These are phyloP conservation scores for Odontocerum albicorne DNA, from an alignment of 2,888 invertebrate species.

Conservation along the genomic window DNA sequence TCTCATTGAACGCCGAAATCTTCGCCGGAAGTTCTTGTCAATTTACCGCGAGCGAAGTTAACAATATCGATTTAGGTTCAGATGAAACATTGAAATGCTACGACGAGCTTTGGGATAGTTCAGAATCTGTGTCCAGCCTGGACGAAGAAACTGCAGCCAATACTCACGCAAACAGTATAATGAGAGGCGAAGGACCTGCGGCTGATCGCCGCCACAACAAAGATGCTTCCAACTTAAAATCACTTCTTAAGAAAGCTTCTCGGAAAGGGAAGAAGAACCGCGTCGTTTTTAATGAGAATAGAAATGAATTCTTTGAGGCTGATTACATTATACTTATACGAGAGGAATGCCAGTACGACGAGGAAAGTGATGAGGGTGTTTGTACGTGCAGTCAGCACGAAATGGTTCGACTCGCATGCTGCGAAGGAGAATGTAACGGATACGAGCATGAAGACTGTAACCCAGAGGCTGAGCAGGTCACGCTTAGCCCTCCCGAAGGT, in stretches of 20 bases:
- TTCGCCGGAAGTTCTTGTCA: conserved; percentile 31
- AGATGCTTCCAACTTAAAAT: conserved; percentile 66
- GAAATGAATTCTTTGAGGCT: conserved; percentile 89
- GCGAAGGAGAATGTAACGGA: conserved; percentile 67
- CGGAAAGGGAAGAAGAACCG: conserved; percentile 72
- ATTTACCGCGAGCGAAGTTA: conserved; percentile 23
- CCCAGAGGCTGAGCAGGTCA: conserved; percentile 79
- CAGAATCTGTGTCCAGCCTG: conserved; percentile 36
- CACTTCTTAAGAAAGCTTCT: conserved; percentile 75
- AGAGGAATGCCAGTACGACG: conserved; percentile 84
- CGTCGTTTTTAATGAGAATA: conserved; percentile 85
- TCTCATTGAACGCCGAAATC: conserved; percentile 14
- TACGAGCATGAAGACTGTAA: conserved; percentile 60
- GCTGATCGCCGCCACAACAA: conserved; percentile 60
- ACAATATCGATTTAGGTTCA: conserved; percentile 2
- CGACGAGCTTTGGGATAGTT: conserved; percentile 45
- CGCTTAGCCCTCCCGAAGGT: conserved; percentile 87
- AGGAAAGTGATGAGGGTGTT: conserved; percentile 69
- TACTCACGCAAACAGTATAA: conserved; percentile 45
- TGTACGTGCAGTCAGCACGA: conserved; percentile 75
- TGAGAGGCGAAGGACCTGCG: conserved; percentile 56
- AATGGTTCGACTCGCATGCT: conserved; percentile 63
- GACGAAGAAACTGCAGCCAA: conserved; percentile 29
- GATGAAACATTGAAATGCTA: conserved; percentile 39
- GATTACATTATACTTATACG: conserved; percentile 90